A percentile compares a stretch with the other conserved stretches of the same genome.
phyloP scores from a whole-genome alignment of 2,797 vertebrate genomes.

The Lithobates sylvaticus region DNA sequence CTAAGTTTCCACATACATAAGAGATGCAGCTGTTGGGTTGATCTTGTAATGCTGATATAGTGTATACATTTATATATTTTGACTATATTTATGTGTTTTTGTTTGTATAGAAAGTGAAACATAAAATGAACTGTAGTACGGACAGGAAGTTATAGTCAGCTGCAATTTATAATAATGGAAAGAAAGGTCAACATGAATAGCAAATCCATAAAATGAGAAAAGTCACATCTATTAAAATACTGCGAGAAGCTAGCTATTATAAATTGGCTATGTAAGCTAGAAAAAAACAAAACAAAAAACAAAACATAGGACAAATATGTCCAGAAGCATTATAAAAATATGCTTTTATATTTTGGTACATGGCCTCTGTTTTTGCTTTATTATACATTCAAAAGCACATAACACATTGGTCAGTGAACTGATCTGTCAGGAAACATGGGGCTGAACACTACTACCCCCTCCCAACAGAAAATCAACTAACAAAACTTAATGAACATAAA shows the following conservation, averaged over 20 bases:
- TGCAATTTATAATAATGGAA: neutral
- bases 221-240: slow-evolving; percentile 13
- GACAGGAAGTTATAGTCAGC: neutral
- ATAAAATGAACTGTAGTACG: neutral
- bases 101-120: neutral
- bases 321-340: neutral
- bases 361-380: neutral
- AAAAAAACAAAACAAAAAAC: neutral
- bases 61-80: neutral
- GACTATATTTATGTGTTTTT: neutral
- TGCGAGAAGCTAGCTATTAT: neutral
- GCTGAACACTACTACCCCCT: too few species aligned
- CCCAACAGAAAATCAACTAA: too few species aligned
- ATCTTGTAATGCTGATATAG: neutral
- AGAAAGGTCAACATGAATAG: neutral
- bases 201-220: neutral
- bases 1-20: neutral
- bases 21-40: neutral
- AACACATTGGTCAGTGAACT: neutral
- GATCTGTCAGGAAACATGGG: neutral
- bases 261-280: neutral
- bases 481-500: too few species aligned
- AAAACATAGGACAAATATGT: neutral
- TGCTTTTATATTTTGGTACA: neutral
- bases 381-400: neutral